Conservation (phyloP, 1,140 invertebrate species). For the Bicyclus anynana region DNA sequence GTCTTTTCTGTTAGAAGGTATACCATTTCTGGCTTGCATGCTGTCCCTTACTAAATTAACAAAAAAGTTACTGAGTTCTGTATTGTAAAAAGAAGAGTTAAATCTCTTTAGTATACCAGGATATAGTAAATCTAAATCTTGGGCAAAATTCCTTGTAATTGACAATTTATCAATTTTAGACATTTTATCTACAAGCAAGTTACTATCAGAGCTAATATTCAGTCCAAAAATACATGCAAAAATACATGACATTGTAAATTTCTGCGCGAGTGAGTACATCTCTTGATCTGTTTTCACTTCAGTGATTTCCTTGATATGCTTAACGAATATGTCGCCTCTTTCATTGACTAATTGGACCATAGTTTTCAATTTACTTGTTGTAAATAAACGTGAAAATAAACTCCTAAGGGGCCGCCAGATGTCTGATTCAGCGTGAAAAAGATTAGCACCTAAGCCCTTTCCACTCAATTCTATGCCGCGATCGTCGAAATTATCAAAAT, state of each 20-base stretch:
- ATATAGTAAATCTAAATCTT: background rate
- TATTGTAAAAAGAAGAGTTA: background rate
- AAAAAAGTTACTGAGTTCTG: background rate
- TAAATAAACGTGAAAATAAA: background rate
- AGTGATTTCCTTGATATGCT: conserved; percentile 30
- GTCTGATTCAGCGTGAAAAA: conserved; percentile 65
- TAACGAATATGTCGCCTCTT: conserved; percentile 43
- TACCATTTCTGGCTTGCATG: background rate
- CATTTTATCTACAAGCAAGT: background rate
- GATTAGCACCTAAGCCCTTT: conserved; percentile 67
- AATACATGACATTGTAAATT: conserved; percentile 10
- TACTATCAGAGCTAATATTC: background rate
- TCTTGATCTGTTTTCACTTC: background rate
- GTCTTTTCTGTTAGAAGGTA: conserved; percentile 5
- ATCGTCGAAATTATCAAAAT: conserved; percentile 76
- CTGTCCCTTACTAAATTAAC: background rate
- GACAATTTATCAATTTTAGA: background rate
- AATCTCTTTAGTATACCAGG: background rate
- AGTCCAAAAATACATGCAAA: conserved; percentile 14
- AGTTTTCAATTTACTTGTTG: conserved; percentile 77
- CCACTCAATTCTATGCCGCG: conserved; percentile 64
- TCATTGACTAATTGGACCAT: conserved; percentile 60
- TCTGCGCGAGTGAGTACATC: background rate
- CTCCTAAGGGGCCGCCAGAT: conserved; percentile 64
- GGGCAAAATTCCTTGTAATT: background rate